Evolutionary conservation across 2,797 vertebrate species (phyloP), one percentile per base, ranked within the genome.

Genomic region (Micropoecilia bifurca): DNA sequence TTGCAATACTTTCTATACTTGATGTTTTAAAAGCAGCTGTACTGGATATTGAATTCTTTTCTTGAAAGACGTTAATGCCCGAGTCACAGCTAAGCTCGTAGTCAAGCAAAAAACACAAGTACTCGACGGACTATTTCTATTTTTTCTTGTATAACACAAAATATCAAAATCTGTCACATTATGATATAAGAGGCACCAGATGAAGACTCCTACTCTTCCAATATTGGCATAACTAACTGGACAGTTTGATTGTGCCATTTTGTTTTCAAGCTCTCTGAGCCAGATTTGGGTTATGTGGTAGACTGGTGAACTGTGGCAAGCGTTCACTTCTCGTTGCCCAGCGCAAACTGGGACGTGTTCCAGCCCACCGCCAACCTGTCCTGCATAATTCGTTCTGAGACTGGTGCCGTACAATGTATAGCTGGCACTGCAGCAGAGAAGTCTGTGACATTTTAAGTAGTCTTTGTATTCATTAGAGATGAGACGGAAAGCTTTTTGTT

Each of bases 191-290:
- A 82, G 61, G 55, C 36, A 82, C 80, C 90, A 93, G 89, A 89
- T 90, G 87, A 91, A 6, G 16, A 91, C 92, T 88, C 90, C 92
- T 89, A 89, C 92, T 80, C 87, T 33, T 84, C 75, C 66, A 69
- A 66, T 39, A 18, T 18, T 89, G 90, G 89, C 84, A 85, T 74
- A 39, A 72, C 71, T 46, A 47, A 75, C 30, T 79, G 80, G 74
- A 80, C 68, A 63, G 61, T 79, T 73, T 61, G 74, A 86, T 79
- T 36, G 66, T 84, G 80, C 30, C 68, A 77, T 89, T 82, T 66
- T 22, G 73, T 79, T 82, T 63, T 57, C 36, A 77, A 85, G 71
- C 66, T 41, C 71, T 80, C 4, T 72, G 72, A 83, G 59, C 80
- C 80, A 77, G 73, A 79, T 84, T 55, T 68, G 73, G 55, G 84